These are phyloP conservation scores for Popillia japonica DNA, from an alignment of 1,140 invertebrate species.

Conservation along the genomic window DNA sequence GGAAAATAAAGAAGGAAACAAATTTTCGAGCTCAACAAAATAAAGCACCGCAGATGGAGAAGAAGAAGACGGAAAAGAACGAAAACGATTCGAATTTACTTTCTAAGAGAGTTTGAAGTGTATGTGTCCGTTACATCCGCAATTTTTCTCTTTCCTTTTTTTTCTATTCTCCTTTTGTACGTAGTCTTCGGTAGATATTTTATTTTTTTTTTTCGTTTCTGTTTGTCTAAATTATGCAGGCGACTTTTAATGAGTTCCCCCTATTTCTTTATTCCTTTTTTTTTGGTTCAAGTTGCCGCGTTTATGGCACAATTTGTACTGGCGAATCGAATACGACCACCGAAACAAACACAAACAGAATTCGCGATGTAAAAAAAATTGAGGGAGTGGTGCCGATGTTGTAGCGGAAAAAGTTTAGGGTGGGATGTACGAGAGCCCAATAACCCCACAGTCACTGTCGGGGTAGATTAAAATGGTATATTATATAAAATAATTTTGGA, in stretches of 20 bases:
- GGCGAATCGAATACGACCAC: not conserved
- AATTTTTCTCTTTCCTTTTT: not conserved
- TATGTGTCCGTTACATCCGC: not conserved
- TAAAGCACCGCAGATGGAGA: not conserved
- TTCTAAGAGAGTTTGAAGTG: not conserved
- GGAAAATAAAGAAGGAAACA: conserved; percentile 31
- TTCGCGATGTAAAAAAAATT: not conserved
- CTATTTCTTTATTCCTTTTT: not conserved
- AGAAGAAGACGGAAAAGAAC: no score
- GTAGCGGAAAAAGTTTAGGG: not conserved
- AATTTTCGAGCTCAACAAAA: conserved; percentile 26
- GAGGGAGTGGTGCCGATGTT: not conserved
- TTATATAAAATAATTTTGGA: no score
- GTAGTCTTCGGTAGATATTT: not conserved
- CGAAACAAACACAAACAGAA: not conserved
- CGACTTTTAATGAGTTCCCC: conserved; percentile 13
- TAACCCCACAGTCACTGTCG: not conserved
- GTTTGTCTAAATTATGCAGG: not conserved
- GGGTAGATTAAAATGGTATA: not conserved
- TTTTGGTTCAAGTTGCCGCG: not conserved
- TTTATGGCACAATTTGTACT: not conserved
- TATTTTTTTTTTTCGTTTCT: not conserved
- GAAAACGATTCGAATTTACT: conserved; percentile 14
- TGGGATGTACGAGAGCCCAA: not conserved
- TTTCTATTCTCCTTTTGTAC: not conserved